phyloP scores from a whole-genome alignment of 1,140 invertebrate species.

The Temnothorax nylanderi region DNA sequence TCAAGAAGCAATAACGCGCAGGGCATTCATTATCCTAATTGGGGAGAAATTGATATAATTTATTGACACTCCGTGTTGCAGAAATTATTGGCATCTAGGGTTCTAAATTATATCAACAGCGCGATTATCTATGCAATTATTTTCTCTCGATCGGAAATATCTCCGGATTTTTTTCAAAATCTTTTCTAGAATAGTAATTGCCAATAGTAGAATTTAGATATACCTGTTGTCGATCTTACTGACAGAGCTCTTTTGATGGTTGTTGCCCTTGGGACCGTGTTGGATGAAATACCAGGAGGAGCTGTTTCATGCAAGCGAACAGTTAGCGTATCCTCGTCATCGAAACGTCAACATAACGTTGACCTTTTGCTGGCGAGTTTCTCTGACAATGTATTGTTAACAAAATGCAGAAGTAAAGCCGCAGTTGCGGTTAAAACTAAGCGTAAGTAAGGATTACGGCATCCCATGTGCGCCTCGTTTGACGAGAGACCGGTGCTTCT shows the following conservation, averaged over 20 bases:
- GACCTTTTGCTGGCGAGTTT: slow-evolving; percentile 53
- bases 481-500: slow-evolving; percentile 43
- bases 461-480: slow-evolving; percentile 37
- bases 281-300: slow-evolving; percentile 75
- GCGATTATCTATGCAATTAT: not conserved
- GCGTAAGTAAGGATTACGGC: slow-evolving; percentile 51
- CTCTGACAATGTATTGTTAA: slow-evolving; percentile 29
- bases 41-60: not conserved
- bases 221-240: slow-evolving; percentile 77
- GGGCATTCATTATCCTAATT: not conserved
- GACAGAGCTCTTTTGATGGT: slow-evolving; percentile 79
- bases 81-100: not conserved
- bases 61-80: not conserved
- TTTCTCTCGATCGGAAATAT: not conserved
- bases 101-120: not conserved
- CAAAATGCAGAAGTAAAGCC: slow-evolving; percentile 24
- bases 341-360: slow-evolving; percentile 54
- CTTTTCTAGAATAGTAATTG: slow-evolving; percentile 46
- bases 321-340: slow-evolving; percentile 65
- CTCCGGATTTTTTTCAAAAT: not conserved
- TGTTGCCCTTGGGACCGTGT: slow-evolving; percentile 70
- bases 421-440: slow-evolving; percentile 58
- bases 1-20: slow-evolving; percentile 20
- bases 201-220: slow-evolving; percentile 67
- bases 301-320: slow-evolving; percentile 82